Percentiles rank a stretch among this genome's conserved stretches.
These are phyloP conservation scores for Athrips mouffetella DNA, from an alignment of 2,888 invertebrate species.

Conservation along the genomic window DNA sequence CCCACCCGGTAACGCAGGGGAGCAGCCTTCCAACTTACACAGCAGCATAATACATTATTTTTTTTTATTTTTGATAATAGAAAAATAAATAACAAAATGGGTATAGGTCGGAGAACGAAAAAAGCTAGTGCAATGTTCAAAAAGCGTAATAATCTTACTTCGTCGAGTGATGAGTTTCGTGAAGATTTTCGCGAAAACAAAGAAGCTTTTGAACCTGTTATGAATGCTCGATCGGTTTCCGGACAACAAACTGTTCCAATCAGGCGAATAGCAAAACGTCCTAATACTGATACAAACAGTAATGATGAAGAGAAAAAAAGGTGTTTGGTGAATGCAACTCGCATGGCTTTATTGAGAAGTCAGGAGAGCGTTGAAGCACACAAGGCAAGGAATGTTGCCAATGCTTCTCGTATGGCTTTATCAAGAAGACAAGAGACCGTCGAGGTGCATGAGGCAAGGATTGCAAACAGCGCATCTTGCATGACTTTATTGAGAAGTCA, in stretches of 20 bases:
- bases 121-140: background rate
- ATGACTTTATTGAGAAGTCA: background rate
- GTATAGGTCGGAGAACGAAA: background rate
- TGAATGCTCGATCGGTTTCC: too few species aligned
- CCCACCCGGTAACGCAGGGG: too few species aligned
- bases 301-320: background rate
- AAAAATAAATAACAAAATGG: too few species aligned
- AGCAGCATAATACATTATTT: too few species aligned
- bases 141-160: background rate
- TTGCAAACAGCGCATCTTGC: background rate
- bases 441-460: background rate
- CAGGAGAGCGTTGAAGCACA: background rate
- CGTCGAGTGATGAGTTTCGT: background rate
- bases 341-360: background rate
- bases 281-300: too few species aligned
- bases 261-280: too few species aligned
- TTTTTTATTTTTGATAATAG: too few species aligned
- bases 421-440: background rate
- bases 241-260: background rate
- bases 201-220: too few species aligned
- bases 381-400: background rate
- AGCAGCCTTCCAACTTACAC: too few species aligned
- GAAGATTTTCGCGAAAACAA: too few species aligned
- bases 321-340: background rate
- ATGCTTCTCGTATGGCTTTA: background rate